A percentile compares a stretch with the other conserved stretches of the same genome.
These are phyloP conservation scores for Todiramphus chloris DNA, from an alignment of 2,113 vertebrate genomes.

Conservation along the genomic window DNA sequence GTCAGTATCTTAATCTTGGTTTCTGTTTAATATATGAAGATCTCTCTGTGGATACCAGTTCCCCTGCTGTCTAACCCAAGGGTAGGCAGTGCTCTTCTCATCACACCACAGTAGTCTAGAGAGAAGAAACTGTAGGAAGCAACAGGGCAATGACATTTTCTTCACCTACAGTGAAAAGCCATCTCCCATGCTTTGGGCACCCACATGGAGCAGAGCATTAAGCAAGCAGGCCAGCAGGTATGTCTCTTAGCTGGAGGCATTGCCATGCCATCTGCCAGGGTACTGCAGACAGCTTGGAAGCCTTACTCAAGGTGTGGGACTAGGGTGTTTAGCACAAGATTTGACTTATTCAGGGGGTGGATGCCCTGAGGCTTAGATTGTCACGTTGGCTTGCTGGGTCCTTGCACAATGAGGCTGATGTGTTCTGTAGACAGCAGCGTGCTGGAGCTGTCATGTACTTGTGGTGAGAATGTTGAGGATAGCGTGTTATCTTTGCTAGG, in stretches of 20 bases:
- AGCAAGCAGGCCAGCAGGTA: background rate
- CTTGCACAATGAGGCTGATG: background rate
- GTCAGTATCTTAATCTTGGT: background rate
- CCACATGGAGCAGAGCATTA: background rate
- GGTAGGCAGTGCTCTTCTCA: background rate
- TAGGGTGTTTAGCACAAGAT: background rate
- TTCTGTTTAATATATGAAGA: background rate
- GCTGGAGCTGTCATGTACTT: background rate
- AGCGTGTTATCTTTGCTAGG: background rate
- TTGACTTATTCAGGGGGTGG: background rate
- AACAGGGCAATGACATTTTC: background rate
- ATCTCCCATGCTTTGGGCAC: background rate
- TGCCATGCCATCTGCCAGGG: background rate
- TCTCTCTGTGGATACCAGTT: background rate
- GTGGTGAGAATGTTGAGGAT: background rate
- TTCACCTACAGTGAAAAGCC: background rate
- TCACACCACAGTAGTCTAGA: background rate
- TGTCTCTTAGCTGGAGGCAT: background rate
- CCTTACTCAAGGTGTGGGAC: background rate
- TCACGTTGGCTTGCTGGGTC: background rate
- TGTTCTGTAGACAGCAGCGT: background rate
- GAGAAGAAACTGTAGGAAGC: background rate
- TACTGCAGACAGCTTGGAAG: background rate
- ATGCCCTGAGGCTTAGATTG: constrained; percentile 1
- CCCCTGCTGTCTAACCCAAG: background rate